Conservation (phyloP, 2,113 vertebrate genomes). For the Numenius arquata region DNA sequence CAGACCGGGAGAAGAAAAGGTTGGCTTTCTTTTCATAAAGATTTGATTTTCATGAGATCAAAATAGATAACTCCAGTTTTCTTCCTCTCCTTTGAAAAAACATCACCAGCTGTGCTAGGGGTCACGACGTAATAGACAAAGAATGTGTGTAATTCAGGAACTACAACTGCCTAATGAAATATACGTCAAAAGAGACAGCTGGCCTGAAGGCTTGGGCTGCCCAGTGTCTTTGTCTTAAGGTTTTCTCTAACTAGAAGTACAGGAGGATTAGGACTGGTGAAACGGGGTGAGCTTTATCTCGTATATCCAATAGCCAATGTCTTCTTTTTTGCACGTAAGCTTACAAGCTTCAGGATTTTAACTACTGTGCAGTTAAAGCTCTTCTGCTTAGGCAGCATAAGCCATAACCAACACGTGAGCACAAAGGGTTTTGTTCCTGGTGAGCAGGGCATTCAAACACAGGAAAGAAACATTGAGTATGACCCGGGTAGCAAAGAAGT, state of each 20-base stretch:
- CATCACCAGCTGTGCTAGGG: slow-evolving; percentile 37
- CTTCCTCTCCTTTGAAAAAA: neutral
- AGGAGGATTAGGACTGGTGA: neutral
- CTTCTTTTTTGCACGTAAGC: neutral
- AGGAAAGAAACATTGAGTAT: neutral
- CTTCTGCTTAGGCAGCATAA: neutral
- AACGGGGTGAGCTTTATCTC: neutral
- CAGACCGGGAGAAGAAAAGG: neutral
- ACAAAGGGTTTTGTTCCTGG: neutral
- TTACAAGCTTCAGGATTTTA: neutral
- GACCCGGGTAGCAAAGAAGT: too few relatives aligned
- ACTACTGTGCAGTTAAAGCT: neutral
- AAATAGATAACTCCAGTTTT: neutral
- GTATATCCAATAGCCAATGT: neutral
- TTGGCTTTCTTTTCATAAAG: neutral
- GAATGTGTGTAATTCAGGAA: slow-evolving; percentile 29
- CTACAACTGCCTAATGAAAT: slow-evolving; percentile 54
- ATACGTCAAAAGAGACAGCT: slow-evolving; percentile 59
- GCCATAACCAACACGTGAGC: neutral
- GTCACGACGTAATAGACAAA: slow-evolving; percentile 7
- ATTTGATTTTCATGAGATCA: neutral
- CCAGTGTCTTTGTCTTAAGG: slow-evolving; percentile 35
- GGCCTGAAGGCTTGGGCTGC: slow-evolving; percentile 30
- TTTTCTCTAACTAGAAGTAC: neutral
- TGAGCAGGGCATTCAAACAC: neutral